These are phyloP conservation scores for Clanis bilineata DNA, from an alignment of 2,888 invertebrate genomes.

Conservation along the genomic window DNA sequence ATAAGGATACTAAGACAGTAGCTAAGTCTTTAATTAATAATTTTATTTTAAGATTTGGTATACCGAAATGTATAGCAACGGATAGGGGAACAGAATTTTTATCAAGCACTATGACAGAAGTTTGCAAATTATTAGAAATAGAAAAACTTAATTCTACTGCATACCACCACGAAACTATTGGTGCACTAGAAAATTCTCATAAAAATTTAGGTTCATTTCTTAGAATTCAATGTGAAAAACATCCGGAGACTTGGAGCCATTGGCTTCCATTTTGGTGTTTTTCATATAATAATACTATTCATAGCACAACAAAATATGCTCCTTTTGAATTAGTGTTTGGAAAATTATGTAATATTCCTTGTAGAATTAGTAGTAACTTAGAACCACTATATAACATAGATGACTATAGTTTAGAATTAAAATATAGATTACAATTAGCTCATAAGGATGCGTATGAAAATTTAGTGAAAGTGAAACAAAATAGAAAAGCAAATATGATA, in stretches of 20 bases:
- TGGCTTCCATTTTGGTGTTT: slow-evolving; percentile 30
- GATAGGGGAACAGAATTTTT: too few species aligned
- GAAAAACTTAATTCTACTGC: too few species aligned
- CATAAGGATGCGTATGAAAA: background rate
- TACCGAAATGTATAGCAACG: too few species aligned
- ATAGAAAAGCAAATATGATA: background rate
- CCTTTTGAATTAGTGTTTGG: slow-evolving; percentile 29
- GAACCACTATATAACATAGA: slow-evolving; percentile 27
- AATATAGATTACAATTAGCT: slow-evolving; percentile 25
- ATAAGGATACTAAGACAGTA: too few species aligned
- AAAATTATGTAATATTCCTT: slow-evolving; percentile 24
- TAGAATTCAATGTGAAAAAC: slow-evolving; percentile 17
- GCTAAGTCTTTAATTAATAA: too few species aligned
- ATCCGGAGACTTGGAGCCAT: slow-evolving; percentile 18
- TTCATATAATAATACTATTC: slow-evolving; percentile 27
- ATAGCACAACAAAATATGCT: slow-evolving; percentile 25
- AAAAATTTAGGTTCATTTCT: slow-evolving; percentile 20
- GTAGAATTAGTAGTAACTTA: slow-evolving; percentile 17
- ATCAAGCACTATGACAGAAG: too few species aligned
- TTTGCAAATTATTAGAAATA: too few species aligned
- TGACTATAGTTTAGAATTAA: slow-evolving; percentile 24
- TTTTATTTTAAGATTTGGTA: too few species aligned
- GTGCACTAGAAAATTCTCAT: slow-evolving; percentile 22
- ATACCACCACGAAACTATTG: slow-evolving; percentile 14
- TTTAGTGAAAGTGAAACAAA: background rate